Evolutionary conservation across 2,888 invertebrate genomes (phyloP).

Genomic region (Sinotaia quadrata): DNA sequence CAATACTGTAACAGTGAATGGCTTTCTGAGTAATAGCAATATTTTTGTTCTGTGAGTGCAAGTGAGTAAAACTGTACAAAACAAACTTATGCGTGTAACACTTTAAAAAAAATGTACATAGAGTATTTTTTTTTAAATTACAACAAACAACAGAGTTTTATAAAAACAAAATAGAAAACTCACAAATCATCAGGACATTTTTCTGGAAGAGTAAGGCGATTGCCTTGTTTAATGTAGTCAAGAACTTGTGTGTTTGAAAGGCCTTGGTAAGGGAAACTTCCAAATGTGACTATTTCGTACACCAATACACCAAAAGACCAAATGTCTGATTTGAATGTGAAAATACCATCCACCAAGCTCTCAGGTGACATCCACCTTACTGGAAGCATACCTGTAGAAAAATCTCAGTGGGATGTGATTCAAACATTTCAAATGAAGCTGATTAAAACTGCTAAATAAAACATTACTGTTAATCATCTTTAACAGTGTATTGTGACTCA

Average conservation of each 20-base stretch:
- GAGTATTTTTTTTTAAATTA: background rate
- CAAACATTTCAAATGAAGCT: too few species aligned
- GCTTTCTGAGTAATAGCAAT: too few species aligned
- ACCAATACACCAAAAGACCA: conserved; percentile 92
- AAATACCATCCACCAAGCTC: conserved; percentile 85
- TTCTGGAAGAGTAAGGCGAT: conserved; percentile 82
- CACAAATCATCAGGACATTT: conserved; percentile 86
- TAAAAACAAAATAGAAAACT: conserved; percentile 73
- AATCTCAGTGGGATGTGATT: too few species aligned
- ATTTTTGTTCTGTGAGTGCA: too few species aligned
- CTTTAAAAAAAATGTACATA: background rate
- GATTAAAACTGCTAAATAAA: too few species aligned
- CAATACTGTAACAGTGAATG: too few species aligned
- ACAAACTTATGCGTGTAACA: too few species aligned
- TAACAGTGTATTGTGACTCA: background rate
- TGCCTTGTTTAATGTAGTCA: conserved; percentile 84
- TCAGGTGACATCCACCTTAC: conserved; percentile 96
- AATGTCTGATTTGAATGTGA: conserved; percentile 88
- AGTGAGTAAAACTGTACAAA: too few species aligned
- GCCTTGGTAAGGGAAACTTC: conserved; percentile 91
- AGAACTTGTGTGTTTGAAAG: conserved; percentile 88
- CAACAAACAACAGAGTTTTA: background rate
- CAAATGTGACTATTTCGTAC: conserved; percentile 89
- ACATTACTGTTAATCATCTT: background rate
- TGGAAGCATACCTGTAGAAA: conserved; percentile 80